phyloP scores from a whole-genome alignment of 1,140 invertebrate genomes.

The Caenorhabditis briggsae region DNA sequence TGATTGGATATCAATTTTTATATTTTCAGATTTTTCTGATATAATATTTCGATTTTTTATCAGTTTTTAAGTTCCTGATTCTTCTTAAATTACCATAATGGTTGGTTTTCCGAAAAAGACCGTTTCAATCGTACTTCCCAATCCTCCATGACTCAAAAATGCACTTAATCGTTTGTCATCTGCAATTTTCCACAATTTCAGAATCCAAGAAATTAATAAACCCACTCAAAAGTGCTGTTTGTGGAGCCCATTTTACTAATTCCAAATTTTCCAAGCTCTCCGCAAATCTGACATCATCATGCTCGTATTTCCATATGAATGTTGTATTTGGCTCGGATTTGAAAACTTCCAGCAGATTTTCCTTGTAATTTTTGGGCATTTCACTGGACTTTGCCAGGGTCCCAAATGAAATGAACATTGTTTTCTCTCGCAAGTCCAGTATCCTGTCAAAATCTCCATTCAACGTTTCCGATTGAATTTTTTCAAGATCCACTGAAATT shows the following conservation, averaged over 20 bases:
- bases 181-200: neutral
- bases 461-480: neutral
- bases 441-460: constrained; percentile 45
- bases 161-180: constrained; percentile 62
- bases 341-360: too few relatives aligned
- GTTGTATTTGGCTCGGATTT: neutral
- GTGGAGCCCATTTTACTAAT: neutral
- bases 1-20: too few relatives aligned
- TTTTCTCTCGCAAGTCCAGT: constrained; percentile 44
- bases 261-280: neutral
- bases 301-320: constrained; percentile 46
- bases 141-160: constrained; percentile 72
- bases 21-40: too few relatives aligned
- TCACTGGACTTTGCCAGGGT: constrained; percentile 59
- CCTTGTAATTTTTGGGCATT: constrained; percentile 50
- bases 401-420: constrained; percentile 67
- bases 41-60: too few relatives aligned
- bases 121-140: constrained; percentile 68
- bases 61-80: neutral
- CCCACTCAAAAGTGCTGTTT: too few relatives aligned
- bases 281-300: neutral
- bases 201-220: too few relatives aligned
- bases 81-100: constrained; percentile 54
- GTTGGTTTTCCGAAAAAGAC: constrained; percentile 68
- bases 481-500: constrained; percentile 59